These are phyloP conservation scores for Zenarchopterus dispar DNA, from an alignment of 2,797 vertebrate genomes.

Conservation along the genomic window DNA sequence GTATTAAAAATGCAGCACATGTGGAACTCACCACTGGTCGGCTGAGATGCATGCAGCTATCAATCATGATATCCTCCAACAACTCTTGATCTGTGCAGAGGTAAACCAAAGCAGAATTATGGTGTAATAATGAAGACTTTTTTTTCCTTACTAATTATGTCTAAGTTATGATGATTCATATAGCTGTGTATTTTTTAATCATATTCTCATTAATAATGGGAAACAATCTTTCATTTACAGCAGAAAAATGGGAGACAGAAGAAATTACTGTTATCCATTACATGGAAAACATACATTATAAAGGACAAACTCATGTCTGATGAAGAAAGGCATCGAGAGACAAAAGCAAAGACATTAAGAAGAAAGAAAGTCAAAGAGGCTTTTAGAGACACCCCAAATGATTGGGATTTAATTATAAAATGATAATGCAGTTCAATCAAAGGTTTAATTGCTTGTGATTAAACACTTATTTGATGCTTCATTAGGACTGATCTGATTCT, in stretches of 20 bases:
- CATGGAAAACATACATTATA: conserved; percentile 26
- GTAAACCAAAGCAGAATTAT: conserved; percentile 32
- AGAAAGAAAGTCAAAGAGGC: conserved; percentile 22
- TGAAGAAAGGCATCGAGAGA: conserved; percentile 25
- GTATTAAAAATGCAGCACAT: background rate
- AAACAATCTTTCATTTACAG: conserved; percentile 45
- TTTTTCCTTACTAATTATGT: conserved; percentile 23
- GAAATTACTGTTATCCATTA: conserved; percentile 41
- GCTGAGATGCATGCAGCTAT: conserved; percentile 83
- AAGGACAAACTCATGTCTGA: conserved; percentile 48
- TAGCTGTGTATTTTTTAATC: conserved; percentile 38
- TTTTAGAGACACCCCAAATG: conserved; percentile 35
- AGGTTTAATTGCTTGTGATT: conserved; percentile 57
- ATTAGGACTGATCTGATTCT: conserved; percentile 60
- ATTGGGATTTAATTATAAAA: conserved; percentile 58
- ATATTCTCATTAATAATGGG: conserved; percentile 45
- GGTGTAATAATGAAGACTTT: conserved; percentile 17
- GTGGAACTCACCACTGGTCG: conserved; percentile 83
- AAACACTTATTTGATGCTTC: conserved; percentile 60
- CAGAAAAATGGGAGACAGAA: conserved; percentile 15
- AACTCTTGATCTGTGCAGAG: conserved; percentile 88
- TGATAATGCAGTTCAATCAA: conserved; percentile 64
- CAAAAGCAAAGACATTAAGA: conserved; percentile 33
- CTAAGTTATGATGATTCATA: conserved; percentile 28
- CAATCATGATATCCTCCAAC: conserved; percentile 89